phyloP scores from a whole-genome alignment of 92 coral and sea anemone species.

The Meandrina meandrites region DNA sequence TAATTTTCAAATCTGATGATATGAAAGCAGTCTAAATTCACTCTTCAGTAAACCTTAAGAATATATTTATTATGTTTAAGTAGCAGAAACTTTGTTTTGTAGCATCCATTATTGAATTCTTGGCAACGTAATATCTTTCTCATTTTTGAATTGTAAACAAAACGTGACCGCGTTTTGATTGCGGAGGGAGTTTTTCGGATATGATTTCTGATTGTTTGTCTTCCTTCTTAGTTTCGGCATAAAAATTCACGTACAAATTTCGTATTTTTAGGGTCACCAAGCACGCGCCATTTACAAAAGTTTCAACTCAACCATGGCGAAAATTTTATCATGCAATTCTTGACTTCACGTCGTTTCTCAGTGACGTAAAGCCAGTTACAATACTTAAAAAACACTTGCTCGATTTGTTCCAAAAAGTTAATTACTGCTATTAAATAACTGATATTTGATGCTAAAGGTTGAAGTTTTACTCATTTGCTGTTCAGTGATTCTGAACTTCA shows the following conservation, averaged over 20 bases:
- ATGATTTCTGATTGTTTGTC: conserved; percentile 1
- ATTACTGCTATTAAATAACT: background rate
- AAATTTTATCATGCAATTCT: background rate
- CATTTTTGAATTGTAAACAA: background rate
- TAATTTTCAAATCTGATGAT: background rate
- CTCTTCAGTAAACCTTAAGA: background rate
- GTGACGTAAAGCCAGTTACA: background rate
- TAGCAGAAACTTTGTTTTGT: background rate
- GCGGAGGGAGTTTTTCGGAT: background rate
- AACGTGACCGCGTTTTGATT: background rate
- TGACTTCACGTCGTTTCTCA: background rate
- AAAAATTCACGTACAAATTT: background rate
- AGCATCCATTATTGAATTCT: background rate
- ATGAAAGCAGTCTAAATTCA: background rate
- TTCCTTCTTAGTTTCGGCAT: background rate
- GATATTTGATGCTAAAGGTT: background rate
- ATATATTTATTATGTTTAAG: background rate
- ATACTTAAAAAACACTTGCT: background rate
- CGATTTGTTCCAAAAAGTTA: background rate
- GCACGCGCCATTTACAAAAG: background rate
- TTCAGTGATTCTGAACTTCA: background rate
- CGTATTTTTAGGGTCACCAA: background rate
- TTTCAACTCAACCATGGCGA: background rate
- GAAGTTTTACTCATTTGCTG: background rate
- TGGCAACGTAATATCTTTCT: background rate